Evolutionary conservation across 1,140 invertebrate genomes (phyloP).

Genomic region (Halictus rubicundus): DNA sequence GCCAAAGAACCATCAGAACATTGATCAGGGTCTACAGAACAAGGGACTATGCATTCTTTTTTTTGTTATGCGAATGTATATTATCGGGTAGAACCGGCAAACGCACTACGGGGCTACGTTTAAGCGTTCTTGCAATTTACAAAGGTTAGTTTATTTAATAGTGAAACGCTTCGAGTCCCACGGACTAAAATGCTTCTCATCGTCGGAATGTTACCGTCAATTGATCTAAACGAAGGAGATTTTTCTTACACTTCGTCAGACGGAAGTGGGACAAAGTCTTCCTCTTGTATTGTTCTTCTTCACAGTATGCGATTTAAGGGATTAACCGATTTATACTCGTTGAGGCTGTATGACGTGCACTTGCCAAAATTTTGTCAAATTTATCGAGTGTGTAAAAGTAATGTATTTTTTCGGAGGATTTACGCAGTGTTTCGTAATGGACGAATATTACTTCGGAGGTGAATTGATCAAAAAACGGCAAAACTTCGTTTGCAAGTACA

Average conservation of each 20-base stretch:
- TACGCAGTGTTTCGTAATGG: background rate
- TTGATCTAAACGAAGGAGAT: constrained; percentile 45
- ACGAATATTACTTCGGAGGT: background rate
- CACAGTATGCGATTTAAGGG: constrained; percentile 43
- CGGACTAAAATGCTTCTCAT: constrained; percentile 50
- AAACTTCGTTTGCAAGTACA: too few species aligned
- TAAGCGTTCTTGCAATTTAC: constrained; percentile 70
- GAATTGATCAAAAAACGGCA: background rate
- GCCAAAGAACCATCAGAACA: constrained; percentile 40
- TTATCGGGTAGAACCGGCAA: constrained; percentile 5
- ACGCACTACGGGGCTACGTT: constrained; percentile 60
- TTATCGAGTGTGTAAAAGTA: too few species aligned
- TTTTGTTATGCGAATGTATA: background rate
- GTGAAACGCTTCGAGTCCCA: constrained; percentile 49
- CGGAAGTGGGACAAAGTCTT: constrained; percentile 55
- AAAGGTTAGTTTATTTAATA: constrained; percentile 67
- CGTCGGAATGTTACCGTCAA: constrained; percentile 54
- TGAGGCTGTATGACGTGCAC: background rate
- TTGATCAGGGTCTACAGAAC: constrained; percentile 5
- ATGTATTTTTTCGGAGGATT: background rate
- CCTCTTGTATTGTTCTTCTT: constrained; percentile 37
- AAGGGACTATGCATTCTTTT: background rate
- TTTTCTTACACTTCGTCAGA: constrained; percentile 47
- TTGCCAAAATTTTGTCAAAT: background rate
- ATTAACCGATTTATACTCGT: constrained; percentile 8